These are phyloP conservation scores for Psittacula echo DNA, from an alignment of 2,797 vertebrate species.

Conservation along the genomic window DNA sequence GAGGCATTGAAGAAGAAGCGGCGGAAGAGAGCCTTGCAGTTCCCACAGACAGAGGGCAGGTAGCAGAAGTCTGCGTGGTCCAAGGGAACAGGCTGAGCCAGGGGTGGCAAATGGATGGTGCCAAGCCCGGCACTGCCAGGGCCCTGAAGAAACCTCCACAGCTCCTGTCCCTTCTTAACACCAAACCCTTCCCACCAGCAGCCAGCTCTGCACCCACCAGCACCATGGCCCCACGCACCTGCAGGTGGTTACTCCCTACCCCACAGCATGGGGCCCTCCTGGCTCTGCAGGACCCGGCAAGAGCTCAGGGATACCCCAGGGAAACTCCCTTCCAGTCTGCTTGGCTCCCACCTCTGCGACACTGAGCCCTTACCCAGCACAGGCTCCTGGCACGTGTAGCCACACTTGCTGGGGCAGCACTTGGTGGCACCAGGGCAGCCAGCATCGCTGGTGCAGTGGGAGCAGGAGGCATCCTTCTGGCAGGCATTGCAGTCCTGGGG, in stretches of 20 bases:
- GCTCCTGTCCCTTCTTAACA: fast-evolving
- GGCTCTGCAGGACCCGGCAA: neutral
- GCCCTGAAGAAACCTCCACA: neutral
- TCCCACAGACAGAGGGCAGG: conserved; percentile 27
- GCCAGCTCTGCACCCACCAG: neutral
- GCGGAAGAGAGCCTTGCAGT: conserved; percentile 15
- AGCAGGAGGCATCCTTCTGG: neutral
- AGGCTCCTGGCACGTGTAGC: conserved; percentile 54
- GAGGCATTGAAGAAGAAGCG: conserved; percentile 34
- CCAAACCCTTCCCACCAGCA: neutral
- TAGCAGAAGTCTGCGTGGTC: neutral
- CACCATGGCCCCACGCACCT: fast-evolving
- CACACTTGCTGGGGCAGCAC: conserved; percentile 66
- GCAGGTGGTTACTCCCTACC: fast-evolving
- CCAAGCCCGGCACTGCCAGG: fast-evolving
- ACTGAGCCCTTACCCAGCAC: conserved; percentile 31
- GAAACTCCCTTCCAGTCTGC: neutral
- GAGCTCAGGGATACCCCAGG: neutral
- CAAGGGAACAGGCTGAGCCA: neutral
- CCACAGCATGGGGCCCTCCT: fast-evolving
- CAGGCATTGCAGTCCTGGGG: neutral
- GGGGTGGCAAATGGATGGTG: fast-evolving
- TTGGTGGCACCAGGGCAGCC: conserved; percentile 29
- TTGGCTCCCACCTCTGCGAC: fast-evolving
- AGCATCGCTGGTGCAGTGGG: neutral